These are phyloP conservation scores for Epiperipatus broadwayi DNA, from an alignment of 2,888 invertebrate species.

Conservation along the genomic window DNA sequence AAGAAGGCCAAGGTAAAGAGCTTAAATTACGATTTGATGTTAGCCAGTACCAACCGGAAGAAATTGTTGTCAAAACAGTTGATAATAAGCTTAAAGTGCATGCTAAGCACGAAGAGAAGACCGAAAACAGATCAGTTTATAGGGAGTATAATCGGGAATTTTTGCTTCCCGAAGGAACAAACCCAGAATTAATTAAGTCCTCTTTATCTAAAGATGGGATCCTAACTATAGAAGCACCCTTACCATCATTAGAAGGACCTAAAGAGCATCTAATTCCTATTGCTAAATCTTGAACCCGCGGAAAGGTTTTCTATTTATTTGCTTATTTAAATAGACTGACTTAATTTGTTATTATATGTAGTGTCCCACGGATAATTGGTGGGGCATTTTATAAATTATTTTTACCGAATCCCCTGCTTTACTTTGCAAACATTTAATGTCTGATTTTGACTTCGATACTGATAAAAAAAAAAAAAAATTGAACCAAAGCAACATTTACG, in stretches of 20 bases:
- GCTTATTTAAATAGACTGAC: too few relatives aligned
- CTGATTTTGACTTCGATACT: too few relatives aligned
- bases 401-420: too few relatives aligned
- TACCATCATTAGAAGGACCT: constrained; percentile 57
- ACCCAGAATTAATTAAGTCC: constrained; percentile 86
- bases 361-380: too few relatives aligned
- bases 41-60: constrained; percentile 82
- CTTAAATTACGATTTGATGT: constrained; percentile 90
- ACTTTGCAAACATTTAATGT: too few relatives aligned
- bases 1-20: constrained; percentile 79
- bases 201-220: constrained; percentile 91
- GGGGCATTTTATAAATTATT: too few relatives aligned
- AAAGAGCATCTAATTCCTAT: constrained; percentile 60
- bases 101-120: constrained; percentile 94
- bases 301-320: too few relatives aligned
- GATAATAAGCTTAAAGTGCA: constrained; percentile 94
- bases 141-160: constrained; percentile 96
- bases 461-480: too few relatives aligned
- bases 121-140: constrained; percentile 86
- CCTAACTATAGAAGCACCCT: constrained; percentile 83
- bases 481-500: too few relatives aligned
- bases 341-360: too few relatives aligned
- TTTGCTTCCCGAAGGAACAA: constrained; percentile 84
- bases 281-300: too few relatives aligned
- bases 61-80: constrained; percentile 93